Base-by-base conservation (phyloP, 1,140 invertebrate species). In the Aricia agestis region DNA sequence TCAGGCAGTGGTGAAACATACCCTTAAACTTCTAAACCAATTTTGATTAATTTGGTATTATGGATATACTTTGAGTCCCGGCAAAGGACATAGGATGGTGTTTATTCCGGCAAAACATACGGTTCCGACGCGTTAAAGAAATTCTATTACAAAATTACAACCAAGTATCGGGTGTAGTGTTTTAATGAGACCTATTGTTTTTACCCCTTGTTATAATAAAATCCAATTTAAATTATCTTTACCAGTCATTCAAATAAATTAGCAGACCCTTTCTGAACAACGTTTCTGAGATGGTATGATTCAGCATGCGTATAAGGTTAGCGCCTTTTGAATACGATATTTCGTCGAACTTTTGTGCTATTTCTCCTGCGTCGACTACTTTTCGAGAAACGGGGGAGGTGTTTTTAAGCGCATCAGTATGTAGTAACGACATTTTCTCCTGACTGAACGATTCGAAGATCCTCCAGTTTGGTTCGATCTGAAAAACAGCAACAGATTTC, bases 251-350 rank as follows among this genome's bases (percentile, higher is more conserved):
- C 32, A 96, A 86, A 78, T 95, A 95, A 71, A 92, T 88, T 11
- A 92, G 84, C 10, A 97, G 84, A 59, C 96, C 96, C 11, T 90
- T 85, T 66, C 94, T 92, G 83, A 98, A 97, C 0, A 94, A 91
- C 9, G 94, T 85, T 52, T 94, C 92, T 1, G 95, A 95, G 13
- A 97, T 91, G 32, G 96, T 94, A 72, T 96, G 93, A 71, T 95
- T 94, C 76, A 98, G 91, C 97, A 98, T 98, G 66, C 96, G 87
- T 57, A 98, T 93, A 4, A 98, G 87, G 68, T 95, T 95, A 0
- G 94, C 96, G 76, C 96, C 97, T 93, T 98, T 98, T 1, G 92
- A 93, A 81, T 98, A 98, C 0, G 96, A 96, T 41, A 98, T 97
- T 2, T 93, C 93, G 85, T 98, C 96, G 83, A 98, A 98, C 66